phyloP scores from a whole-genome alignment of 2,113 vertebrate species.

The Pygoscelis antarcticus region DNA sequence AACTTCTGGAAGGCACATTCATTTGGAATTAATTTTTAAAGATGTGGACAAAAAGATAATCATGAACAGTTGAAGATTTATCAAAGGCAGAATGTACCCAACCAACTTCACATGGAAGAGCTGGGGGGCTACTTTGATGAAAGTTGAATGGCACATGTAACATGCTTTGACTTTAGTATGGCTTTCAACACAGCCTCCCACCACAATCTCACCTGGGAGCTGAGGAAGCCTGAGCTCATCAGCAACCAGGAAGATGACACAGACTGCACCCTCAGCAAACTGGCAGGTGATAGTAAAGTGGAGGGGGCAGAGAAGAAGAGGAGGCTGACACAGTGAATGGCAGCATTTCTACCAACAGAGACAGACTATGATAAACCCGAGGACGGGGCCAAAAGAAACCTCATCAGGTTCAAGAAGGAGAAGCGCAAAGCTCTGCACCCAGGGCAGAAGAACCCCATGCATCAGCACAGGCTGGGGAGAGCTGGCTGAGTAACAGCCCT shows the following conservation, averaged over 20 bases:
- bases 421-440: background rate
- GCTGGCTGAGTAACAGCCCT: background rate
- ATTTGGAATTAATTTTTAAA: background rate
- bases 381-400: background rate
- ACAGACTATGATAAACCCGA: accelerated
- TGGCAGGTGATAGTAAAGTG: accelerated
- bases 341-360: background rate
- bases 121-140: background rate
- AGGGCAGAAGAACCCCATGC: background rate
- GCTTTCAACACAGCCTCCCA: background rate
- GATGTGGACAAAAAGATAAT: background rate
- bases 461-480: background rate
- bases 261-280: background rate
- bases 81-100: background rate
- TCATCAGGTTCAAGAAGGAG: background rate
- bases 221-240: background rate
- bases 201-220: background rate
- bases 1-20: background rate
- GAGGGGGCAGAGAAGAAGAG: background rate
- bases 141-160: accelerated
- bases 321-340: background rate
- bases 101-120: background rate
- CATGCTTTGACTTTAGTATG: background rate
- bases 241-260: background rate
- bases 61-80: background rate